Evolutionary conservation across 2,888 invertebrate species (phyloP), one percentile per base, ranked within the genome.

Genomic region (Lepidochrysops patricia): DNA sequence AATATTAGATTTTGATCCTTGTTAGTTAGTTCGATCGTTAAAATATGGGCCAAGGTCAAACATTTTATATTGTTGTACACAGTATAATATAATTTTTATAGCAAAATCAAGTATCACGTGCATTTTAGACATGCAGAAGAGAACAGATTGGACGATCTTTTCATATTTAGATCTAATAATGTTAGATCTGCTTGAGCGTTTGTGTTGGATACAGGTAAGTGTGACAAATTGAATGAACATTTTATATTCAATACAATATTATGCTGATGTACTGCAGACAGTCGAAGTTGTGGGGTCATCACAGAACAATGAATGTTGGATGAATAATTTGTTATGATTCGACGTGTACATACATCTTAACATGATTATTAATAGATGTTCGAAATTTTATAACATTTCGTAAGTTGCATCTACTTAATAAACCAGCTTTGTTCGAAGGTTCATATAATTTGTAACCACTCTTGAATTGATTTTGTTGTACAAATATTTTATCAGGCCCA

Each of bases 181-280:
- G 3, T 19, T 43, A 19, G 37, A 19, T 43, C 3, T 43, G 23
- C 19, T 43, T 19, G 19, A 43, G 12, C 12, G 43, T 23, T 4
- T 43, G 43, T 43, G 2, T 37, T 3, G 37, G 19, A 13, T 1
- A 12, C n/a, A 79, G 75, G 75, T 73, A 66, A 68, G 75, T 77
- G 75, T 75, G 77, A 82, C 79, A 77, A 80, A 82, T 75, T 72
- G 75, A 82, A 84, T 84, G 82, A 84, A 76, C 79, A 80, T 84
- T 68, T 67, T 63, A 66, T 68, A 68, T 72, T 68, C 63, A 75
- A 74, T 78, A 72, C 70, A 72, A 68, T 67, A 73, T 77, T 77
- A 79, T 67, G 72, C 61, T 19, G 62, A 72, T 71, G 68, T 75
- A 76, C 73, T 76, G 81, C 77, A 72, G 73, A 75, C 76, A 73